A percentile compares a stretch with the other conserved stretches of the same genome.
Conservation (phyloP, 35 echinoderm and acorn worm genomes). For the Nesometra sesokonis region DNA sequence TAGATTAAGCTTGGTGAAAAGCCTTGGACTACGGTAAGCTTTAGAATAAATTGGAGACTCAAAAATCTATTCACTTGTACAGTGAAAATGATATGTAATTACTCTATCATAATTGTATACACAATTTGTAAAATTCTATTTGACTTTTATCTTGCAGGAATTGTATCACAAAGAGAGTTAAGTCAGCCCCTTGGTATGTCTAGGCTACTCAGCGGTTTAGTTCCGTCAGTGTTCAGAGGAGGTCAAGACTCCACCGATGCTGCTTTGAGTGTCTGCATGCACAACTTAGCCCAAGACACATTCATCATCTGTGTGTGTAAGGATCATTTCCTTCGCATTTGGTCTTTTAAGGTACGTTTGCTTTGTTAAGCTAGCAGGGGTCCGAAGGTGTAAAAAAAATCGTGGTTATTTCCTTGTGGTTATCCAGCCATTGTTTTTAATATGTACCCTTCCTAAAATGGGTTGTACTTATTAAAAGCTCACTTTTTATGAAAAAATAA, state of each 20-base stretch:
- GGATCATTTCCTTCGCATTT: constrained; percentile 76
- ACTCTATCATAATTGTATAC: too few relatives aligned
- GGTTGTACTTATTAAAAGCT: too few relatives aligned
- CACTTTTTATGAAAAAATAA: not conserved
- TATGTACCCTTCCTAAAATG: too few relatives aligned
- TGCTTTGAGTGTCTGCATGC: constrained; percentile 50
- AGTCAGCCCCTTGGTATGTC: constrained; percentile 80
- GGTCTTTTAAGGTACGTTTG: constrained; percentile 67
- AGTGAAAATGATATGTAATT: too few relatives aligned
- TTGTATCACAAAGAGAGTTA: constrained; percentile 65
- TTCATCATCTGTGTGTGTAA: constrained; percentile 60
- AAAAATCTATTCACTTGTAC: too few relatives aligned
- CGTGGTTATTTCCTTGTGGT: too few relatives aligned
- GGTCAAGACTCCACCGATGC: constrained; percentile 72
- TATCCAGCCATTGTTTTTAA: too few relatives aligned
- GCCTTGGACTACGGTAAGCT: too few relatives aligned
- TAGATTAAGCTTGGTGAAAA: too few relatives aligned
- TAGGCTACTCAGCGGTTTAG: constrained; percentile 70
- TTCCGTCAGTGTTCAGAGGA: constrained; percentile 50
- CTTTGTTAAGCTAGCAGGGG: too few relatives aligned
- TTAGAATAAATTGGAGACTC: too few relatives aligned
- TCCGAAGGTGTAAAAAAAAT: too few relatives aligned
- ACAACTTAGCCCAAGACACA: constrained; percentile 54
- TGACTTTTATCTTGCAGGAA: constrained; percentile 27
- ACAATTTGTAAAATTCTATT: not conserved